These are phyloP conservation scores for Azorinus chamasolen DNA, from an alignment of 2,888 invertebrate species.

Conservation along the genomic window DNA sequence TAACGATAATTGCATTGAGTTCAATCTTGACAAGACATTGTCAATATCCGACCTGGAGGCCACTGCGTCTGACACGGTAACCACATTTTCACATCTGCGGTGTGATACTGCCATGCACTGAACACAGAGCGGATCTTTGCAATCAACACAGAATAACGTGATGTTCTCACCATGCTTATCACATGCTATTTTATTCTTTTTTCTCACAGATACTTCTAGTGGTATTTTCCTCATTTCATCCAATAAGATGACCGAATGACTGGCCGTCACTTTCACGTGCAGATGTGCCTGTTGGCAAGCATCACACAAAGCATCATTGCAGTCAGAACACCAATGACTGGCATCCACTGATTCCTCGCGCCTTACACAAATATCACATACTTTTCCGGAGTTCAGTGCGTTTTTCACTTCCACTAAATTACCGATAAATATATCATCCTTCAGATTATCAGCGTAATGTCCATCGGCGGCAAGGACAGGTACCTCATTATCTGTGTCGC, in stretches of 20 bases:
- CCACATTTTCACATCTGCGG: slow-evolving; percentile 74
- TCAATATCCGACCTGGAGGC: slow-evolving; percentile 69
- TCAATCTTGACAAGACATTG: slow-evolving; percentile 59
- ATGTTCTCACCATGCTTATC: slow-evolving; percentile 69
- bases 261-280: slow-evolving; percentile 70
- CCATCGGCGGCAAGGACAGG: slow-evolving; percentile 59
- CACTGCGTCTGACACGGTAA: slow-evolving; percentile 74
- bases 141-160: slow-evolving; percentile 76
- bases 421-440: slow-evolving; percentile 70
- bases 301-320: slow-evolving; percentile 76
- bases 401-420: slow-evolving; percentile 71
- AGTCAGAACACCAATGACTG: slow-evolving; percentile 77
- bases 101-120: slow-evolving; percentile 76
- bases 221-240: slow-evolving; percentile 73
- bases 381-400: slow-evolving; percentile 69
- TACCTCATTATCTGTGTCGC: slow-evolving; percentile 69
- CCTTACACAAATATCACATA: slow-evolving; percentile 74
- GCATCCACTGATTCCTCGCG: slow-evolving; percentile 65
- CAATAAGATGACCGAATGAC: slow-evolving; percentile 69
- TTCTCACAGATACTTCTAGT: slow-evolving; percentile 71
- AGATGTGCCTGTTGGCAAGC: slow-evolving; percentile 74
- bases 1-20: slow-evolving; percentile 53
- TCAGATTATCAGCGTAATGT: slow-evolving; percentile 64
- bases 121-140: slow-evolving; percentile 74
- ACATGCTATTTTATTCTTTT: slow-evolving; percentile 74